Conservation (phyloP, 2,797 vertebrate species). For the Epinephelus malabaricus region DNA sequence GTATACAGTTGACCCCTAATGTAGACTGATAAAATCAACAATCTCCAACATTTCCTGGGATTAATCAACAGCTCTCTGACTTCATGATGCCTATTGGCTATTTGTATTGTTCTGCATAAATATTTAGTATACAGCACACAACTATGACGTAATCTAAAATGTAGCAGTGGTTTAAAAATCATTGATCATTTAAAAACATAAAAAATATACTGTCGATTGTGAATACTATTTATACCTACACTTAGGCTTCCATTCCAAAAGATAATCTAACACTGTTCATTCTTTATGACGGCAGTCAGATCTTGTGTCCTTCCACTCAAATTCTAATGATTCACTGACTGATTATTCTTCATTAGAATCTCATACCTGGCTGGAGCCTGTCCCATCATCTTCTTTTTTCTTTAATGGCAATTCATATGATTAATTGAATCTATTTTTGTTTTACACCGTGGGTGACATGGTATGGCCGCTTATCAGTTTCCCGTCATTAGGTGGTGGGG, state of each 20-base stretch:
- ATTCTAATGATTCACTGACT: slow-evolving; percentile 68
- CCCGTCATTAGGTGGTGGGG: slow-evolving; percentile 79
- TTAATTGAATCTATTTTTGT: slow-evolving; percentile 86
- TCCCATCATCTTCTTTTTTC: slow-evolving; percentile 70
- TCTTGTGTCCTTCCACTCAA: slow-evolving; percentile 61
- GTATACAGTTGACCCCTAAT: too few species aligned
- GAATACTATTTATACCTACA: slow-evolving; percentile 18
- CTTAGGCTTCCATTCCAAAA: slow-evolving; percentile 7
- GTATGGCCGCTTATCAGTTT: slow-evolving; percentile 82
- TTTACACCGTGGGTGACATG: slow-evolving; percentile 81
- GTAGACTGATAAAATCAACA: too few species aligned
- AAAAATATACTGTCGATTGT: too few species aligned
- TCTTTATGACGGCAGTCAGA: slow-evolving; percentile 56
- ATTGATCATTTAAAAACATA: too few species aligned
- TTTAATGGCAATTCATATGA: slow-evolving; percentile 81
- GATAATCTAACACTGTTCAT: slow-evolving; percentile 25
- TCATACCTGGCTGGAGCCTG: slow-evolving; percentile 63
- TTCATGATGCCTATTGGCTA: too few species aligned
- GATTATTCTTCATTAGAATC: slow-evolving; percentile 80
- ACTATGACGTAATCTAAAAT: too few species aligned
- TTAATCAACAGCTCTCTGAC: too few species aligned
- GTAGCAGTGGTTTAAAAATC: too few species aligned
- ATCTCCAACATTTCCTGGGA: too few species aligned
- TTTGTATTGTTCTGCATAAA: too few species aligned
- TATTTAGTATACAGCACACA: too few species aligned